Percentiles rank a stretch among this genome's conserved stretches.
These are phyloP conservation scores for Felis chaus DNA, from an alignment of 2,113 vertebrate genomes.

Conservation along the genomic window DNA sequence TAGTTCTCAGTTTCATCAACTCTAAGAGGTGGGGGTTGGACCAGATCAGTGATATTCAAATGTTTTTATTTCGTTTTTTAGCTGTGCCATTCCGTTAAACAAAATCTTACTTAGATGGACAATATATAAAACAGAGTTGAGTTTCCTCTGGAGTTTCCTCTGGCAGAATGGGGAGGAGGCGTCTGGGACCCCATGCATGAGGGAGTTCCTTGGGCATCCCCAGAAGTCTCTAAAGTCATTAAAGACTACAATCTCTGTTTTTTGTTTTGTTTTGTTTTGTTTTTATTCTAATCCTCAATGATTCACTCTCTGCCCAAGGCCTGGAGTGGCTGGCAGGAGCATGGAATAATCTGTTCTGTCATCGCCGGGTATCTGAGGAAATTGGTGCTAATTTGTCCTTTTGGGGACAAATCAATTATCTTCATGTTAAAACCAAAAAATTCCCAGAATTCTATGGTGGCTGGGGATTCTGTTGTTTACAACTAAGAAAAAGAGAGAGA, in stretches of 20 bases:
- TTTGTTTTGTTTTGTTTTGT: background rate
- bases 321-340: background rate
- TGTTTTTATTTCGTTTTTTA: background rate
- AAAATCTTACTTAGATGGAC: background rate
- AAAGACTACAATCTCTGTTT: background rate
- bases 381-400: background rate
- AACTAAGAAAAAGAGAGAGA: background rate
- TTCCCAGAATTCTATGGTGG: background rate
- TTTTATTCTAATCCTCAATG: background rate
- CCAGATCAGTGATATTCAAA: conserved; percentile 6
- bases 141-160: conserved; percentile 49
- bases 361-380: background rate
- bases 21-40: background rate
- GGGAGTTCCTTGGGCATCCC: no score
- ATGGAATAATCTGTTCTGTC: background rate
- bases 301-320: background rate
- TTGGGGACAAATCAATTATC: background rate
- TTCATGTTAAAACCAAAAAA: background rate
- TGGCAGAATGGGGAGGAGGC: background rate
- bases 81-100: background rate
- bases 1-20: background rate
- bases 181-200: background rate
- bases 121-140: conserved; percentile 5
- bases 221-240: background rate
- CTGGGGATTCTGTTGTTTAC: background rate